These are phyloP conservation scores for Hydrocynus forskahlii DNA, from an alignment of 2,797 vertebrate species.

Conservation along the genomic window DNA sequence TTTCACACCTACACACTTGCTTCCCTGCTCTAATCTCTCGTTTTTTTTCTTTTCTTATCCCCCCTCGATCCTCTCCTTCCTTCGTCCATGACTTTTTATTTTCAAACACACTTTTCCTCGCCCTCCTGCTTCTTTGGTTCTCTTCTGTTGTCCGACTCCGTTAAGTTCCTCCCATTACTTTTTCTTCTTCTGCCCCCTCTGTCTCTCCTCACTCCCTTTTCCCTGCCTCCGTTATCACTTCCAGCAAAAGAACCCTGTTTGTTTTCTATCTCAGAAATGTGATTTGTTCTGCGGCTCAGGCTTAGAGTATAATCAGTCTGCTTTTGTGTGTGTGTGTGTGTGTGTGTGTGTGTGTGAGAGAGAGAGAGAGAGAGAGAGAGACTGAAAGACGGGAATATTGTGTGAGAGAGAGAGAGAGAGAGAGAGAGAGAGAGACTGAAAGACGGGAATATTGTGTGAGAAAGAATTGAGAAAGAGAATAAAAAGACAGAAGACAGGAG, in stretches of 20 bases:
- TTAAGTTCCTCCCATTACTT: constrained; percentile 54
- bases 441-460: background rate
- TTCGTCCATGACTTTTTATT: constrained; percentile 17
- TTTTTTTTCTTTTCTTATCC: constrained; percentile 11
- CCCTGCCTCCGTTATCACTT: constrained; percentile 52
- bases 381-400: background rate
- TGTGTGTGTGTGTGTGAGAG: constrained; percentile 30
- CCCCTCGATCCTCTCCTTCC: background rate
- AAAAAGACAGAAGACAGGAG: constrained; percentile 52
- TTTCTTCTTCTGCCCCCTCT: constrained; percentile 39
- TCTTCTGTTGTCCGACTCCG: constrained; percentile 19
- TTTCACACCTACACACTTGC: constrained; percentile 51
- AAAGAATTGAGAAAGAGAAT: background rate
- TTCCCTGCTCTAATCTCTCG: constrained; percentile 46
- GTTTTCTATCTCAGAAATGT: constrained; percentile 70
- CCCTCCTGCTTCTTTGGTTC: background rate
- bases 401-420: constrained; percentile 9
- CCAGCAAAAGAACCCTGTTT: constrained; percentile 44
- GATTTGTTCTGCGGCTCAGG: constrained; percentile 86
- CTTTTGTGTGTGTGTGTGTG: constrained; percentile 63
- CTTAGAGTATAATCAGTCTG: constrained; percentile 76
- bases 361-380: background rate
- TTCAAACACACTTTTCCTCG: constrained; percentile 1
- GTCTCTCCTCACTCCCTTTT: constrained; percentile 40
- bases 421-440: background rate